These are phyloP conservation scores for Euzophera pinguis DNA, from an alignment of 2,888 invertebrate genomes.

Conservation along the genomic window DNA sequence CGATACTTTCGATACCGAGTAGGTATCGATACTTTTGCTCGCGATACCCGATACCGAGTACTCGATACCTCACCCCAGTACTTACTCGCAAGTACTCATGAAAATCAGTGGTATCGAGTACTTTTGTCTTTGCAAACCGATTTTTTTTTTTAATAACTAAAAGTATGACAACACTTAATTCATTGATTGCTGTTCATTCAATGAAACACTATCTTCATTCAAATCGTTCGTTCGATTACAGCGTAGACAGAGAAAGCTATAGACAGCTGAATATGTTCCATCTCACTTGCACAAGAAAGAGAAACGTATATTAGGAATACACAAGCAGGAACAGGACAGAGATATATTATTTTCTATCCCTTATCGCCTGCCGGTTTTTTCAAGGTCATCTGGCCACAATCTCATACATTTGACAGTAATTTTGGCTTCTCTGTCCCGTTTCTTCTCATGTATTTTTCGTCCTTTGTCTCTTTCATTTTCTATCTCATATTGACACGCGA, in stretches of 20 bases:
- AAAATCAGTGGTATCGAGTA: slow-evolving; percentile 5
- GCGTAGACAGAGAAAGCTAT: neutral
- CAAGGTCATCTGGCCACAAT: neutral
- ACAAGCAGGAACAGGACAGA: too few relatives aligned
- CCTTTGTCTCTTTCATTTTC: neutral
- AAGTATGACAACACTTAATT: neutral
- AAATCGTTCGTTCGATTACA: neutral
- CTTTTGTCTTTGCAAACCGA: neutral
- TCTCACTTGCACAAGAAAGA: neutral
- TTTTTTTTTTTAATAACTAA: neutral
- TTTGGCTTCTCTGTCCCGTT: neutral
- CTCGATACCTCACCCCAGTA: slow-evolving; percentile 5
- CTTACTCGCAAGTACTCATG: slow-evolving; percentile 8
- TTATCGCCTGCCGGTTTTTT: too few relatives aligned
- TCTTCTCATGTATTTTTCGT: neutral
- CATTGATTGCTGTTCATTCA: neutral
- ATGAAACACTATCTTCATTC: neutral
- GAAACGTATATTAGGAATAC: neutral
- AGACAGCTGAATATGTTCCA: neutral
- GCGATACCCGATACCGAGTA: slow-evolving; percentile 10
- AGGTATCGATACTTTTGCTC: neutral
- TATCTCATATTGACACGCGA: neutral
- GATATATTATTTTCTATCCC: too few relatives aligned
- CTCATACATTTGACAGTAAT: neutral
- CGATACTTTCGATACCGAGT: slow-evolving; percentile 9